Conservation (phyloP, 2,888 invertebrate species). For the Onthophagus sagittarius region DNA sequence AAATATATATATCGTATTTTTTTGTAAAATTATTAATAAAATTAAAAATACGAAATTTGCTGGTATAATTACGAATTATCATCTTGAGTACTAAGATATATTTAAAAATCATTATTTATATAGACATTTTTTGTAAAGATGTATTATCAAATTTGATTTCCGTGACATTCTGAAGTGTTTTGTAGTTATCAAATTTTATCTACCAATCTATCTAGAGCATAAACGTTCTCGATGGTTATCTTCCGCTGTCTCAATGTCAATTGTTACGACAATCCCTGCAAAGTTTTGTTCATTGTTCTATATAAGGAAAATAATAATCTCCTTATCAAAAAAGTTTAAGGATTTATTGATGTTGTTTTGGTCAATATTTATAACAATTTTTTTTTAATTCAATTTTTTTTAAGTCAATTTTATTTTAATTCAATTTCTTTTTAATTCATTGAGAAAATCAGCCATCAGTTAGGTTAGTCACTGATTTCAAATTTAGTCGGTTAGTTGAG, state of each 20-base stretch:
- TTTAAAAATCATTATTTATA: no score
- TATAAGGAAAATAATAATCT: neutral
- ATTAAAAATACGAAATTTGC: no score
- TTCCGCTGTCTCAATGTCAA: neutral
- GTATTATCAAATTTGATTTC: no score
- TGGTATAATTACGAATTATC: no score
- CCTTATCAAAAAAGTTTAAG: neutral
- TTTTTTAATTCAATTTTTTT: neutral
- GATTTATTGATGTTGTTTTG: neutral
- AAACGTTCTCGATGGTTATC: neutral
- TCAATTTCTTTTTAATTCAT: slow-evolving; percentile 6
- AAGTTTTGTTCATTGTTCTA: neutral
- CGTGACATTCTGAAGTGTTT: no score
- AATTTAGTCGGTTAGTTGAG: slow-evolving; percentile 42
- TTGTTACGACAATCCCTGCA: neutral
- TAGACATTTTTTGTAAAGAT: no score
- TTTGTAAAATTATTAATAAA: no score
- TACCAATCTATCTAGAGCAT: neutral
- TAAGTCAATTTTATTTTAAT: neutral
- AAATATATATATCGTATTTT: no score
- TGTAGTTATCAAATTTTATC: no score
- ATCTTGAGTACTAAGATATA: no score
- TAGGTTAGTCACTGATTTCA: slow-evolving; percentile 37
- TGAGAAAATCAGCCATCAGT: slow-evolving; percentile 17
- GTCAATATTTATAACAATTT: neutral